Evolutionary conservation across 2,113 vertebrate genomes (phyloP), one percentile per base, ranked within the genome.

Genomic region (Archilochus colubris): DNA sequence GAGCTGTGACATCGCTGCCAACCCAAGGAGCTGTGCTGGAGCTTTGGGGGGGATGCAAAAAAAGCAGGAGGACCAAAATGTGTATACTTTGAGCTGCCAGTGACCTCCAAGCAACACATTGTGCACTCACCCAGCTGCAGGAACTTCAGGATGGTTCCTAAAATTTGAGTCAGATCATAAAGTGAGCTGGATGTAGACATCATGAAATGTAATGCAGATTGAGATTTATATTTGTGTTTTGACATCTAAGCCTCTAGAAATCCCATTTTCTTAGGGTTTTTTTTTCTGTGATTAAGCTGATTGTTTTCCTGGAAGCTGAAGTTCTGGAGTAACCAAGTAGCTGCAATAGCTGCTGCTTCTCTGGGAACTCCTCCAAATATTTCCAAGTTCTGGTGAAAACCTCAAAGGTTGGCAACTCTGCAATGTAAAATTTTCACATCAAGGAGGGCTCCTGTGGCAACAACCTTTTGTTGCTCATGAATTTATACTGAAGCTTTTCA

Each of bases 1-100:
- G 58, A 82, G 72, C 58, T 15, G 36, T 2, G 4, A 9, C 0
- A 1, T n/a, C 3, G 0, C 25, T 2, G 4, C 31, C 3, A 8
- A 25, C 12, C 12, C 3, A 2, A 20, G 36, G 51, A 63, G n/a
- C 59, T 16, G 24, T 36, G 30, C 58, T 53, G 66, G 44, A 66
- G 53, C 5, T 8, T 7, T 3, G 10, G 5, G 31, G 38, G 27
- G 28, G 8, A 13, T 1, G 1, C 8, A 18, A 22, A 59, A 43
- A 7, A 7, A 7, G 0, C 14, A 21, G 50, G 36, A 53, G 51
- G 16, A 27, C 9, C 23, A 22, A 9, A n/a, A 38, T 1, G 3
- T 7, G 3, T n/a, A 16, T 14, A 33, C 25, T 55, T 48, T 20
- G 40, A 36, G 59, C 12, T 48, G 18, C 66, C 59, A 13, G 0